Conservation (phyloP, 2,797 vertebrate species). For the Sarcophilus harrisii region DNA sequence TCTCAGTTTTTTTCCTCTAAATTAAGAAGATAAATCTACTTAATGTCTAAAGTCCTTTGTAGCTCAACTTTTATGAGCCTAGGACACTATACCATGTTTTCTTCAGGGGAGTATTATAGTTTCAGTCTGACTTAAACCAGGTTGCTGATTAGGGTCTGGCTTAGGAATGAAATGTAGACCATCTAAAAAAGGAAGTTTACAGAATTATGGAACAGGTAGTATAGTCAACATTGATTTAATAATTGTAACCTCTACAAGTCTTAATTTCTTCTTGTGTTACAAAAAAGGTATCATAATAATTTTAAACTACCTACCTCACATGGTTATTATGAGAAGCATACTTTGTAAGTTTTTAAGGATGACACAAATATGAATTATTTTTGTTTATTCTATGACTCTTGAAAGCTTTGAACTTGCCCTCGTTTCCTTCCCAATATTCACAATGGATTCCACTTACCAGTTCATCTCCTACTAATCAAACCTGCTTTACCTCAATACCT, state of each 20-base stretch:
- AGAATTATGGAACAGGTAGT: not conserved
- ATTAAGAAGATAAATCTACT: not conserved
- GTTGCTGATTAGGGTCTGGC: not conserved
- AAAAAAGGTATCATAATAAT: not conserved
- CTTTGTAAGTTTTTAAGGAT: not conserved
- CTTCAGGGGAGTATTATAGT: not conserved
- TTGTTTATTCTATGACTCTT: not conserved
- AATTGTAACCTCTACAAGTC: not conserved
- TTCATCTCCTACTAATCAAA: not conserved
- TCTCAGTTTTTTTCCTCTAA: not conserved
- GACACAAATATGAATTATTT: not conserved
- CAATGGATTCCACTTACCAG: not conserved
- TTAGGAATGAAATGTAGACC: not conserved
- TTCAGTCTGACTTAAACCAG: not conserved
- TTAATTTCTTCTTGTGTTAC: not conserved
- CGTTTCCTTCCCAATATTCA: not conserved
- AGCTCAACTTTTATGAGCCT: not conserved
- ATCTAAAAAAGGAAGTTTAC: not conserved
- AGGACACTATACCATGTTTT: not conserved
- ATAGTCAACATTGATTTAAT: not conserved
- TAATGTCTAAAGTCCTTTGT: not conserved
- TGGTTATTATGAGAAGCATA: not conserved
- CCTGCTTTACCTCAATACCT: conserved; percentile 3
- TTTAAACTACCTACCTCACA: not conserved
- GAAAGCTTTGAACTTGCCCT: not conserved